A percentile compares a stretch with the other conserved stretches of the same genome.
Conservation (phyloP, 2,797 vertebrate species). For the Parambassis ranga region DNA sequence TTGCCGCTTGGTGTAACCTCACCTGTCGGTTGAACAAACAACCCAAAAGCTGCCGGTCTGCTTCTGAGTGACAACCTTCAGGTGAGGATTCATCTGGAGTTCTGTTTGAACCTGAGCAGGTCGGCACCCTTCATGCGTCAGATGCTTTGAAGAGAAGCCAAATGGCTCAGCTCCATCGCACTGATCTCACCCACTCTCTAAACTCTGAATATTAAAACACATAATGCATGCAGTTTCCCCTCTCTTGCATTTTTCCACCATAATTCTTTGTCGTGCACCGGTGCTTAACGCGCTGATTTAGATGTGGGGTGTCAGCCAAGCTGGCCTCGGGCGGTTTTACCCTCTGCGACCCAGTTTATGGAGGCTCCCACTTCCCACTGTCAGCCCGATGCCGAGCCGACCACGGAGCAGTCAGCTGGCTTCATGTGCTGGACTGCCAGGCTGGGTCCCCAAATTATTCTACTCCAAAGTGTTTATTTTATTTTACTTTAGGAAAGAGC, state of each 20-base stretch:
- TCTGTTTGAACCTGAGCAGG: constrained; percentile 6
- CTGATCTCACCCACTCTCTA: constrained; percentile 60
- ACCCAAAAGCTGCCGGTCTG: neutral
- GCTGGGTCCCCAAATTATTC: constrained; percentile 3
- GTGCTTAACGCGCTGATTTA: constrained; percentile 63
- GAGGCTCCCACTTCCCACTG: constrained; percentile 33
- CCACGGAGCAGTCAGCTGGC: constrained; percentile 51
- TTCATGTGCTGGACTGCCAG: constrained; percentile 10
- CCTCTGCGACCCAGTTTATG: constrained; percentile 63
- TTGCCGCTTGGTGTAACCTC: neutral
- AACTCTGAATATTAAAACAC: constrained; percentile 64
- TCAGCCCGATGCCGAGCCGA: constrained; percentile 43
- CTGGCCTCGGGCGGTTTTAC: constrained; percentile 53
- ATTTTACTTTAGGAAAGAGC: neutral
- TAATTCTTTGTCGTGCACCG: constrained; percentile 47
- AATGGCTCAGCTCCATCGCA: constrained; percentile 56
- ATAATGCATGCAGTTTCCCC: constrained; percentile 48
- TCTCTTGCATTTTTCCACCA: constrained; percentile 27
- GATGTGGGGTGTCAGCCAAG: constrained; percentile 65
- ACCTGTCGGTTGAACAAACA: constrained; percentile 1
- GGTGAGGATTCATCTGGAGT: constrained; percentile 27
- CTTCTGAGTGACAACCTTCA: constrained; percentile 32
- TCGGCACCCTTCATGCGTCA: constrained; percentile 32
- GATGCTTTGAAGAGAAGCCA: constrained; percentile 63
- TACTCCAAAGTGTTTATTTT: constrained; percentile 1